Base-by-base conservation (phyloP, 2,113 vertebrate species). In the Cheilinus undulatus region DNA sequence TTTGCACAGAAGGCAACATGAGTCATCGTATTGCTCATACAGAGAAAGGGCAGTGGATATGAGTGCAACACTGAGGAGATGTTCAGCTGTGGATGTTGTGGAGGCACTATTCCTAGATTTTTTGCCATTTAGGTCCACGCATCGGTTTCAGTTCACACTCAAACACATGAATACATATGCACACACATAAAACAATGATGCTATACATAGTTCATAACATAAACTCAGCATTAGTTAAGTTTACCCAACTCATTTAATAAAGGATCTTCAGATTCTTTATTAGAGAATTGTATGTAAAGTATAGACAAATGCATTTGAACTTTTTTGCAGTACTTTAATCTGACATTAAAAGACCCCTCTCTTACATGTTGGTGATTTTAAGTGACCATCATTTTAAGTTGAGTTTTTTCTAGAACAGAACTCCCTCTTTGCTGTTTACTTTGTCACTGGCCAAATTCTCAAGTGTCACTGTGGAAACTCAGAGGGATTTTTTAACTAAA, bases 1-100 rank as follows among this genome's bases (percentile, higher is more conserved):
- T 49, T 59, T 53, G 48, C 22, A 51, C 54, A 51, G 61, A 13
- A 23, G 56, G 27, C 32, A 26, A 36, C 45, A 36, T 67, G 56
- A 66, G 56, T 81, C 72, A 72, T 67, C 19, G 2, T 67, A 28
- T 76, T 56, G 40, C 40, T 74, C 53, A 54, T 45, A 23, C 12
- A 54, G 42, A n/a, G 10, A 48, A 58, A 65, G 28, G 34, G 63
- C 48, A 80, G 59, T 4, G n/a, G 12, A 46, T 48, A 34, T 57
- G 42, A 56, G 30, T 40, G 30, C 26, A 64, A 52, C 51, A 59
- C 28, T 14, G 23, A 10, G 27, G 54, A 59, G 28, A 61, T 24
- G 6, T 9, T 57, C 51, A 63, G 46, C 51, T 52, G 17, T 51
- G 38, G 13, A 42, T 11, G 28, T 63, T 56, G 24, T 19, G 23